Conservation (phyloP, 2,113 vertebrate genomes). For the Muntiacus reevesi region DNA sequence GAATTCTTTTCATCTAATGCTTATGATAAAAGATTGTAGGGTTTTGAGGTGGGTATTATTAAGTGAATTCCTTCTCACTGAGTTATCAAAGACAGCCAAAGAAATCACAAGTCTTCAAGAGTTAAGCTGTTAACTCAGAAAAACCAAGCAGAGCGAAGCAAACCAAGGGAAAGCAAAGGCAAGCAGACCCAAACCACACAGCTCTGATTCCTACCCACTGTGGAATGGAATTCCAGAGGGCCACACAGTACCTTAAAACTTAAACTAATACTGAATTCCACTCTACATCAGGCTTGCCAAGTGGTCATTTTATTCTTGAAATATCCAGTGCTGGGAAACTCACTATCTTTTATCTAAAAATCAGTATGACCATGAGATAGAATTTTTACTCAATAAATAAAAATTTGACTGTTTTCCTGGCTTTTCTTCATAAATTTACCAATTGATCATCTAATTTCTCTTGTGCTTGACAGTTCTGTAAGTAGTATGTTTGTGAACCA, state of each 20-base stretch:
- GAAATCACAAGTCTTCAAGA: conserved; percentile 36
- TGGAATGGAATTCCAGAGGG: background rate
- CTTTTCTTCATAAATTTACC: background rate
- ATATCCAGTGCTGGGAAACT: background rate
- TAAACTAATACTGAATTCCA: background rate
- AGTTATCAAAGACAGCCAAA: background rate
- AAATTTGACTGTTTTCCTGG: conserved; percentile 13
- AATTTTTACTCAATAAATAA: conserved; percentile 11
- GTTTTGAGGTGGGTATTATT: background rate
- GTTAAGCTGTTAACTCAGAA: conserved; percentile 20
- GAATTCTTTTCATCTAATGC: background rate
- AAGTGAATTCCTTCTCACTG: conserved; percentile 22
- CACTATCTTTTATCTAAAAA: conserved; percentile 13
- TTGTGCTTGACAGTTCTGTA: background rate
- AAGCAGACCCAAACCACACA: background rate
- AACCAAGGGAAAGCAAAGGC: background rate
- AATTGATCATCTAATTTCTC: background rate
- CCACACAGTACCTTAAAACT: background rate
- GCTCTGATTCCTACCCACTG: background rate
- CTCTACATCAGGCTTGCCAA: background rate
- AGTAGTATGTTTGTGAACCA: background rate
- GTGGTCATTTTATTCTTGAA: background rate
- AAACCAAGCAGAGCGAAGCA: background rate
- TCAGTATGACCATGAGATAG: background rate
- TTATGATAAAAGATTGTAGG: background rate